Conservation (phyloP, 2,797 vertebrate genomes). For the Buphagus erythrorhynchus region DNA sequence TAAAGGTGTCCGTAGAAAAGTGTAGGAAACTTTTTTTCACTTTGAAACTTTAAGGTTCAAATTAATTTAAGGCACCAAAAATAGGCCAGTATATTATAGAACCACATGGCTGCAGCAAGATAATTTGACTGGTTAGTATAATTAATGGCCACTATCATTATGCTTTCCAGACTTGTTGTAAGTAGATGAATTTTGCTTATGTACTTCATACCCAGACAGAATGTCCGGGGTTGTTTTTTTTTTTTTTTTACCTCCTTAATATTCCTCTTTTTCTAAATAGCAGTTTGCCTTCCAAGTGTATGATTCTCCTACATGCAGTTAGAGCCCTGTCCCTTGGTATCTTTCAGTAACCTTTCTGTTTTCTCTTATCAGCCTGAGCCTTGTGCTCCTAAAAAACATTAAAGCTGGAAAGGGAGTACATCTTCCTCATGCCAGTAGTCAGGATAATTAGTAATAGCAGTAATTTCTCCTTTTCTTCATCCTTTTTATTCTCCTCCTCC, state of each 20-base stretch:
- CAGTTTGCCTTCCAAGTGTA: background rate
- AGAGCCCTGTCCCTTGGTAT: background rate
- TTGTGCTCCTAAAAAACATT: background rate
- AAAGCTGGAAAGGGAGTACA: background rate
- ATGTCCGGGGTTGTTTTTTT: background rate
- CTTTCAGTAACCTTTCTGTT: background rate
- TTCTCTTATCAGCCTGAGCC: background rate
- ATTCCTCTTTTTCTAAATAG: background rate
- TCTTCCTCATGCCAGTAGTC: background rate
- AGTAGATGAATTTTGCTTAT: background rate
- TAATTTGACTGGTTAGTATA: background rate
- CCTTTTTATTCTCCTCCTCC: background rate
- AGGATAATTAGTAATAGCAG: background rate
- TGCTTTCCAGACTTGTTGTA: background rate
- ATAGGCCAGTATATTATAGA: background rate
- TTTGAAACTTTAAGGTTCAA: background rate
- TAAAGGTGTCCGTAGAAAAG: background rate
- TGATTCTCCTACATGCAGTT: background rate
- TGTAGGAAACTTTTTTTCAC: background rate
- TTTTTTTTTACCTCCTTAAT: background rate
- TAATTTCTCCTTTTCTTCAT: constrained; percentile 24
- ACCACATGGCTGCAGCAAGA: background rate
- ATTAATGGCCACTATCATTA: background rate
- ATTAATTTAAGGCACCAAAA: background rate
- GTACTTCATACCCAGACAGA: background rate